Base-by-base conservation (phyloP, 2,113 vertebrate genomes). In the Pangasianodon hypophthalmus region DNA sequence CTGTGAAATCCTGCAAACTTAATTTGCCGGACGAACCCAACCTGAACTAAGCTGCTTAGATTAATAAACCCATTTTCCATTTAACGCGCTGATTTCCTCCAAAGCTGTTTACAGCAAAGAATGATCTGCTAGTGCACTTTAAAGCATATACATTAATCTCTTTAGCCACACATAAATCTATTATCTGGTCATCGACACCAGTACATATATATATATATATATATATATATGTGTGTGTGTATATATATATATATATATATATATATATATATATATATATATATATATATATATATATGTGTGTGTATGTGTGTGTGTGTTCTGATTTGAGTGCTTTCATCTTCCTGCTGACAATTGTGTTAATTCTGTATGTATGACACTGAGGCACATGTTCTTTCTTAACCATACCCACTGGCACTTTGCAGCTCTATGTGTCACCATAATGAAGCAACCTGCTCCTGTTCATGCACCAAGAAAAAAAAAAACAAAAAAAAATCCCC, bases 41-140 rank as follows among this genome's bases (percentile, higher is more conserved):
- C 95, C 95, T 95, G 95, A 96, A 96, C 95, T 96, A 96, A 96
- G 95, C 92, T 94, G 95, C 96, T 96, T 95, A 94, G 94, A 94
- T 95, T 96, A 96, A 95, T 96, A 96, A 96, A 96, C 95, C 94
- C 92, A 94, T 96, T 96, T 96, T 94, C 94, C 93, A 94, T 96
- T 96, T 95, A 96, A 95, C 92, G 93, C 93, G 95, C 94, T 96
- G 95, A 96, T 96, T 95, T 95, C 94, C 95, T 93, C 91, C 85
- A 95, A 96, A 96, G 94, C 95, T 96, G 94, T 96, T 96, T 96
- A 95, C 94, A 95, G 95, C 92, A 90, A 90, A 92, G 91, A 95
- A 94, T 95, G 93, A 95, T 95, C 95, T 95, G 94, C 95, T 91
- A 94, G 93, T 94, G 85, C 87, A 85, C 88, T 92, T 89, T 89